These are phyloP conservation scores for Agrypnus murinus DNA, from an alignment of 2,888 invertebrate species.

Conservation along the genomic window DNA sequence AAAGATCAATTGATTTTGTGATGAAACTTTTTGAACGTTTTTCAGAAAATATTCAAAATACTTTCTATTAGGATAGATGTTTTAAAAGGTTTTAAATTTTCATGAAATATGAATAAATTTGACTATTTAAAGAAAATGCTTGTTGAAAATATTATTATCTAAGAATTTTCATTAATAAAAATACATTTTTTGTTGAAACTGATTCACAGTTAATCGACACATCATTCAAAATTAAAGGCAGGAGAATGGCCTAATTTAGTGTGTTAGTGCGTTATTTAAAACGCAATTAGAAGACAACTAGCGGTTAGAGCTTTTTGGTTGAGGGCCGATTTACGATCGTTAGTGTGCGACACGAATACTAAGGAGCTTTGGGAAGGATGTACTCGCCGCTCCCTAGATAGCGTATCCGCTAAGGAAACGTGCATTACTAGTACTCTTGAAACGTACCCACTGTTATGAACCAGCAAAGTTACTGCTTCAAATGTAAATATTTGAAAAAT, in stretches of 20 bases:
- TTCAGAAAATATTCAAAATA: too few relatives aligned
- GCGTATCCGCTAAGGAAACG: conserved; percentile 24
- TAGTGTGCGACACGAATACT: conserved; percentile 28
- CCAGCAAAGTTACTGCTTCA: not conserved
- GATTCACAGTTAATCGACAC: conserved; percentile 17
- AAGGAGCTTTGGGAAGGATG: conserved; percentile 30
- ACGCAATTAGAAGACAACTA: conserved; percentile 29
- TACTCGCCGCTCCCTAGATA: conserved; percentile 23
- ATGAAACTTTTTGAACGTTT: too few relatives aligned
- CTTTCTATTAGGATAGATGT: too few relatives aligned
- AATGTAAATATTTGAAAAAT: too few relatives aligned
- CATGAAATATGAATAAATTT: too few relatives aligned
- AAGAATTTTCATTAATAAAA: too few relatives aligned
- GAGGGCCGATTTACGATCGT: conserved; percentile 30
- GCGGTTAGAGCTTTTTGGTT: conserved; percentile 25
- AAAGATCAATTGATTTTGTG: too few relatives aligned
- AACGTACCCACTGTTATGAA: conserved; percentile 13
- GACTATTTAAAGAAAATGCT: too few relatives aligned
- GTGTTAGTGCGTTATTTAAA: conserved; percentile 34
- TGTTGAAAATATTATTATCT: too few relatives aligned
- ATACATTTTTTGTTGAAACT: conserved; percentile 3
- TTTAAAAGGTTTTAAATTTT: too few relatives aligned
- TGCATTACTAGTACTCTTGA: conserved; percentile 4
- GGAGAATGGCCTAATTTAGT: conserved; percentile 28
- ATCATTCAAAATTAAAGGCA: conserved; percentile 25